phyloP scores from a whole-genome alignment of 2,113 vertebrate species.

The Oenanthe oenanthe region DNA sequence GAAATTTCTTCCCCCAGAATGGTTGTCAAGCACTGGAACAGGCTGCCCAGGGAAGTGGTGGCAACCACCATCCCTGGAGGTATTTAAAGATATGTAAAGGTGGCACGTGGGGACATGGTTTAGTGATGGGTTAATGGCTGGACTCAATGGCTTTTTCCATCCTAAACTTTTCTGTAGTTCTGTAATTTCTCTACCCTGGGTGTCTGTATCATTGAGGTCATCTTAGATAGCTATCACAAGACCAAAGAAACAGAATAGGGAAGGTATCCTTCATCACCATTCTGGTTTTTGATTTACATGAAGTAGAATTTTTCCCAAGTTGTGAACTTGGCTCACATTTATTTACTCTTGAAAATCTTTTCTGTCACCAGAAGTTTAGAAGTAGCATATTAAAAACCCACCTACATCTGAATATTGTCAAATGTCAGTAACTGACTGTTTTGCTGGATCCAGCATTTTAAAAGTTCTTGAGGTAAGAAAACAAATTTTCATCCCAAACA shows the following conservation, averaged over 20 bases:
- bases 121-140: not conserved
- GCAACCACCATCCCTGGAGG: not conserved
- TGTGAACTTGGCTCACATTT: not conserved
- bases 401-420: not conserved
- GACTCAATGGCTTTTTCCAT: not conserved
- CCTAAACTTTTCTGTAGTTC: not conserved
- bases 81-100: not conserved
- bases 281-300: not conserved
- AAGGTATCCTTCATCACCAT: not conserved
- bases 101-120: not conserved
- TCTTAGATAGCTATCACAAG: not conserved
- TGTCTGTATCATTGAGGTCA: not conserved
- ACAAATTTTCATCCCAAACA: not conserved
- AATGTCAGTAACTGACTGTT: not conserved
- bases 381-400: not conserved
- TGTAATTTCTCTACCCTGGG: not conserved
- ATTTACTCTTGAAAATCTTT: not conserved
- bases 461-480: not conserved
- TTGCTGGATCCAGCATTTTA: not conserved
- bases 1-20: not conserved
- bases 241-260: not conserved
- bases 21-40: not conserved
- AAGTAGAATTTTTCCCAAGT: not conserved
- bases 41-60: not conserved
- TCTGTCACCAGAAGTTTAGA: slow-evolving; percentile 2